Base-by-base conservation (phyloP, 2,888 invertebrate species). In the Busseola fusca region DNA sequence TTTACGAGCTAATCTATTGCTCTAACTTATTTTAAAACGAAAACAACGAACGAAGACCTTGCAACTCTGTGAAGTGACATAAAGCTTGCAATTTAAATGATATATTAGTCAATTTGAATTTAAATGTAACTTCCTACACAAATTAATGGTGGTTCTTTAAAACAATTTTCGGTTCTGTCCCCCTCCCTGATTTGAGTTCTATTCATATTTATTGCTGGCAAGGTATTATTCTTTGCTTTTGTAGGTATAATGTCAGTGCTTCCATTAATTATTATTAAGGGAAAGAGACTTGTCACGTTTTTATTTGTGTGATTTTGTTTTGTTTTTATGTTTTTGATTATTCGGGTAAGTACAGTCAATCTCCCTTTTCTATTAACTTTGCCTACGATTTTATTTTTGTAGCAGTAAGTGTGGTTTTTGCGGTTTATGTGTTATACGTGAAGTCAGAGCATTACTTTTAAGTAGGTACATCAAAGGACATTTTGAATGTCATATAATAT, bases 61-160 rank as follows among this genome's bases (percentile, higher is more conserved):
- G 27, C 27, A 54, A 56, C 54, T 56, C 12, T 25, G 30, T 40
- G 16, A 48, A 72, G 9, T 54, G 34, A 18, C 62, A 21, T 40
- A 48, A 40, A 63, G 25, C 48, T 72, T 56, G 54, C 56, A 48
- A 60, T 72, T 63, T 10, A 72, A 40, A 56, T 34, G 86, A 88
- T 87, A 86, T 87, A 87, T 85, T 86, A 86, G 84, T 82, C 87
- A 83, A 88, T 88, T 89, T 88, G 82, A 89, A 88, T 87, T 88
- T 84, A 82, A 89, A 87, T 87, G 85, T 84, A 84, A 86, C 83
- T 84, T 85, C 75, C 76, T 82, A 73, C 76, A 76, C 54, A 71
- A 72, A 83, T 85, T 82, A 86, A 82, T 79, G 74, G 52, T 73
- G 74, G 77, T 82, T 69, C 72, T 85, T 79, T 81, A 81, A 70